A percentile compares a stretch with the other conserved stretches of the same genome.
These are phyloP conservation scores for Sphyrna mokarran DNA, from an alignment of 2,113 vertebrate species.

Conservation along the genomic window DNA sequence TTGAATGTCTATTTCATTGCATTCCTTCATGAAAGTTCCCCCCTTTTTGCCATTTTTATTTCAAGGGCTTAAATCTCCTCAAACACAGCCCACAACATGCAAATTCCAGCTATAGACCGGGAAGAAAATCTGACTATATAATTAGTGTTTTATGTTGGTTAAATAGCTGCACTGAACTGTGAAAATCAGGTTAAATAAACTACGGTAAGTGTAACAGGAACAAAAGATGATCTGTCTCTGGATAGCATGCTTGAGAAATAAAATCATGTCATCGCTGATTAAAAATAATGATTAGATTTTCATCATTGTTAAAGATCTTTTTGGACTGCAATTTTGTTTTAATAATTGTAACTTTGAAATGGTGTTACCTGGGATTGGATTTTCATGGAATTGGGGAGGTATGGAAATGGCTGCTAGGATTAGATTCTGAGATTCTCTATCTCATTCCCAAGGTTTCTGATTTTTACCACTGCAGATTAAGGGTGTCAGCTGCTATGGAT, in stretches of 20 bases:
- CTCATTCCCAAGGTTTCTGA: no score
- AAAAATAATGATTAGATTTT: not conserved
- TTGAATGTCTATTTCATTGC: not conserved
- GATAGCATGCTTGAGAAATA: not conserved
- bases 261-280: not conserved
- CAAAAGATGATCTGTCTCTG: not conserved
- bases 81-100: not conserved
- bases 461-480: no score
- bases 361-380: not conserved
- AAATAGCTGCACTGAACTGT: constrained; percentile 17
- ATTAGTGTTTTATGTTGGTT: not conserved
- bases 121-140: not conserved
- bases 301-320: not conserved
- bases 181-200: not conserved
- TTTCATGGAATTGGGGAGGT: no score
- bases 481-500: no score
- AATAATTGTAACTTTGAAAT: not conserved
- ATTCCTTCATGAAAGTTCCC: not conserved
- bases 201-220: not conserved
- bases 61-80: not conserved
- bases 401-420: no score
- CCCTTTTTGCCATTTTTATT: not conserved
- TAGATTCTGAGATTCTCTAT: no score
- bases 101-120: not conserved
- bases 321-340: not conserved